phyloP scores from a whole-genome alignment of 2,113 vertebrate genomes.

The Thamnophis sirtalis region DNA sequence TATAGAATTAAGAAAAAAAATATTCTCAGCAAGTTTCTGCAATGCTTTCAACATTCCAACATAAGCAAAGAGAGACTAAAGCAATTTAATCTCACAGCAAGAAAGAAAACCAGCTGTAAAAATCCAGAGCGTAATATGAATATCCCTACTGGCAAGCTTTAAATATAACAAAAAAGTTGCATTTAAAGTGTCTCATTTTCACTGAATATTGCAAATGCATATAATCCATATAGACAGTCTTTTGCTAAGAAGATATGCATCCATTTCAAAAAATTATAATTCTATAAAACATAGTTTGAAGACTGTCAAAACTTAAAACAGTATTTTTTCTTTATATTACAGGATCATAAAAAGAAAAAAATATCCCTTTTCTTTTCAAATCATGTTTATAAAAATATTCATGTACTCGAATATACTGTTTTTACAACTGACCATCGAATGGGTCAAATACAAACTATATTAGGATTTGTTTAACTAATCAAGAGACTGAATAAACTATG shows the following conservation, averaged over 20 bases:
- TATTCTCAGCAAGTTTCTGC: constrained; percentile 47
- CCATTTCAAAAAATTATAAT: constrained; percentile 32
- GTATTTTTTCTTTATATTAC: background rate
- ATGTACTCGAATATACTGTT: background rate
- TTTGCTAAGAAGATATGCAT: constrained; percentile 36
- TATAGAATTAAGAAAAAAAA: constrained; percentile 56
- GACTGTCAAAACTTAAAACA: constrained; percentile 1
- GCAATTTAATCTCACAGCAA: constrained; percentile 58
- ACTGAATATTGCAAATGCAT: background rate
- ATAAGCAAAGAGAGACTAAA: constrained; percentile 37
- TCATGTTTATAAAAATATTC: background rate
- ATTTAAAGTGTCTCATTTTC: constrained; percentile 29
- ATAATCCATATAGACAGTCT: constrained; percentile 10
- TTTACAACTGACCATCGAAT: background rate
- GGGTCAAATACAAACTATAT: background rate
- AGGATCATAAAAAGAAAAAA: background rate
- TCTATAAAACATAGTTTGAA: constrained; percentile 43
- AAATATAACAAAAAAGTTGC: constrained; percentile 42
- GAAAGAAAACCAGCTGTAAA: constrained; percentile 49
- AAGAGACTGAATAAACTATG: background rate
- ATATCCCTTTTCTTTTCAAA: background rate
- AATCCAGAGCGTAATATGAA: constrained; percentile 29
- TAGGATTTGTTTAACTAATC: background rate
- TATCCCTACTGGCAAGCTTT: constrained; percentile 44
- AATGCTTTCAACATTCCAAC: constrained; percentile 59